A percentile compares a stretch with the other conserved stretches of the same genome.
These are phyloP conservation scores for Oeneis ivallda DNA, from an alignment of 2,888 invertebrate species.

Conservation along the genomic window DNA sequence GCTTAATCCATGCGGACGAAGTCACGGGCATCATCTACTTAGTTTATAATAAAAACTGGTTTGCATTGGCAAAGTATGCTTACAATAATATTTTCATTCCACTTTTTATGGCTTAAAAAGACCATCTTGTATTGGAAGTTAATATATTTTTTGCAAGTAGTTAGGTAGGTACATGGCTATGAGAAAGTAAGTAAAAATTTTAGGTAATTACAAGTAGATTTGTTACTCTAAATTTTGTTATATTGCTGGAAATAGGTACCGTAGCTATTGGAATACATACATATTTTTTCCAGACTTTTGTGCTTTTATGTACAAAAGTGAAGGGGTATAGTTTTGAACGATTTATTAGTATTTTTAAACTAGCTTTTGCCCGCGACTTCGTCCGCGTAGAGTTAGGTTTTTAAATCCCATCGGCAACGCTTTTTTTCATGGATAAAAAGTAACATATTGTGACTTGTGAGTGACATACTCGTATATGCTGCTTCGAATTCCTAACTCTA, in stretches of 20 bases:
- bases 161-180: background rate
- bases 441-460: no score
- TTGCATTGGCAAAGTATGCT: constrained; percentile 16
- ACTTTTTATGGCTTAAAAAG: constrained; percentile 17
- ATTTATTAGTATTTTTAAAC: background rate
- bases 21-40: no score
- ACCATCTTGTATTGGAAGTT: constrained; percentile 13
- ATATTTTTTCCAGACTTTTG: background rate
- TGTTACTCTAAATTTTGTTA: background rate
- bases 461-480: no score
- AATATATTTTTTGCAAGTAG: constrained; percentile 13
- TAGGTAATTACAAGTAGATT: no score
- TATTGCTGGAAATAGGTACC: constrained; percentile 1
- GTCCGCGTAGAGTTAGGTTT: no score
- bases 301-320: background rate
- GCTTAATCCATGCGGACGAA: no score
- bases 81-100: constrained; percentile 20
- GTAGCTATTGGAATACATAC: background rate
- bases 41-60: constrained; percentile 16
- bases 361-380: no score
- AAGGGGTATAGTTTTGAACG: background rate
- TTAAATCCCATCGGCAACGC: no score
- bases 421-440: no score
- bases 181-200: constrained; percentile 9
- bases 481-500: no score